These are phyloP conservation scores for Felis chaus DNA, from an alignment of 2,113 vertebrate species.

Conservation along the genomic window DNA sequence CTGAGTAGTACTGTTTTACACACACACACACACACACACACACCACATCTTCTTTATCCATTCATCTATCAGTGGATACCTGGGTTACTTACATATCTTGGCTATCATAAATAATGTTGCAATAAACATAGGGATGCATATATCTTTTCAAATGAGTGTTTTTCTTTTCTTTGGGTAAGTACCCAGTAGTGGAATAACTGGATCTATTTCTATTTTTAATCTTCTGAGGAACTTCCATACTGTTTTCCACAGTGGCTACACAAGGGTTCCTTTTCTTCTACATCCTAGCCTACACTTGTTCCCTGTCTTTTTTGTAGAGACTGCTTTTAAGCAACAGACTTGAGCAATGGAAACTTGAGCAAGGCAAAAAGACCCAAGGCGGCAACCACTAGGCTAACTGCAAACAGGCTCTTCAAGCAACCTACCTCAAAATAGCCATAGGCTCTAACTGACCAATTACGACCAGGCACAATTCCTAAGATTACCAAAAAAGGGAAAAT, in stretches of 20 bases:
- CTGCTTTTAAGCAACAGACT: neutral
- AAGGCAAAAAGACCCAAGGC: neutral
- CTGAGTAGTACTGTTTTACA: neutral
- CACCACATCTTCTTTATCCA: neutral
- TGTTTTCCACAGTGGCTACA: neutral
- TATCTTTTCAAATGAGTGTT: neutral
- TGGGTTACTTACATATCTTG: neutral
- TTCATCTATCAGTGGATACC: neutral
- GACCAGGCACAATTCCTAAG: neutral
- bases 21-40: accelerated
- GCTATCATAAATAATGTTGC: neutral
- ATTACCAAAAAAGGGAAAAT: neutral
- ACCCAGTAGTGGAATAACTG: neutral
- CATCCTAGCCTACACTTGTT: neutral
- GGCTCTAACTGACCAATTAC: neutral
- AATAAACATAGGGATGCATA: neutral
- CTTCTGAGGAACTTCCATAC: neutral
- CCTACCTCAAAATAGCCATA: neutral
- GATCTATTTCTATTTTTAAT: neutral
- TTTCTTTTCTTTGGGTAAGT: neutral
- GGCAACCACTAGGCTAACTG: neutral
- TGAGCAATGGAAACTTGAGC: neutral
- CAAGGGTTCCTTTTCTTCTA: neutral
- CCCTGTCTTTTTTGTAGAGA: neutral
- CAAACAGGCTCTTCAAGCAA: neutral